Evolutionary conservation across 2,888 invertebrate species (phyloP), one percentile per base, ranked within the genome.

Genomic region (Caenorhabditis virilis): DNA sequence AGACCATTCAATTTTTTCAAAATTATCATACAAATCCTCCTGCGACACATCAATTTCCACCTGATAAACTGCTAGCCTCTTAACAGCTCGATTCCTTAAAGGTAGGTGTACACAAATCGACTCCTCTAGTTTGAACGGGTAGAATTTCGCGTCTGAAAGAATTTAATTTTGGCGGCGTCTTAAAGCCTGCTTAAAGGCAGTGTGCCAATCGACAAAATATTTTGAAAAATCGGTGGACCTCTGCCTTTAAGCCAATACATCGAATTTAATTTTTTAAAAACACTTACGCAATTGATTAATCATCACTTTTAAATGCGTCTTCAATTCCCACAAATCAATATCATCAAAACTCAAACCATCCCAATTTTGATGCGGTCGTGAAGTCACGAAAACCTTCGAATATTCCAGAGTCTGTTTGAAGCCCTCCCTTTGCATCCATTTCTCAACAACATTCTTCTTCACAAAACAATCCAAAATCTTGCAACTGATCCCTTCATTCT

Each of bases 221-320:
- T n/a, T n/a, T n/a, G n/a, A n/a, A n/a, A n/a, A n/a, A n/a, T n/a
- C n/a, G n/a, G n/a, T n/a, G n/a, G n/a, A n/a, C n/a, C n/a, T n/a
- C n/a, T n/a, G n/a, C n/a, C n/a, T n/a, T n/a, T n/a, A n/a, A n/a
- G n/a, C n/a, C n/a, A n/a, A n/a, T n/a, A n/a, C n/a, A n/a, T n/a
- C 16, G 11, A 2, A 45, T 45, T 23, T 45, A 6, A 30, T n/a
- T 16, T 11, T 13, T 7, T 16, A 16, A 5, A 27, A 16, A 45
- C 48, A 50, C 57, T 23, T 18, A 50, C 57, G 57, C 15, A 50
- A 27, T 22, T 57, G 57, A 30, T 35, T 57, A 15, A 57, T 35
- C 1, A 20, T 20, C 1, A 45, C 38, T 38, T 30, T 38, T 13
- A 57, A 43, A 5, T 13, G 15, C 42, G 2, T 23, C 4, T 23